Evolutionary conservation across 2,797 vertebrate species (phyloP).

Genomic region (Sebastes nivosus): DNA sequence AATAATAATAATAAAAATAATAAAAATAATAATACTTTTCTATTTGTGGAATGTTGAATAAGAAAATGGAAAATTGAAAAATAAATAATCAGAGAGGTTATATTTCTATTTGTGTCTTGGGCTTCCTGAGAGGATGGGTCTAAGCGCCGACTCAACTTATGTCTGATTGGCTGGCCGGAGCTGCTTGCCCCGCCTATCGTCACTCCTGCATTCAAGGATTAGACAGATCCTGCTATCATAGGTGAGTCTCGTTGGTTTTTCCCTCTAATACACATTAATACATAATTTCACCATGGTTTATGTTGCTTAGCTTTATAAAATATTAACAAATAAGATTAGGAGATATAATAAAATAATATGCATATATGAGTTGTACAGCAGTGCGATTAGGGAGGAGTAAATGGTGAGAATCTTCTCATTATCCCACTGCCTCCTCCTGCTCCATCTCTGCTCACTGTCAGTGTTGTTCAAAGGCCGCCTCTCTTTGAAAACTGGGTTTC

Average conservation of each 20-base stretch:
- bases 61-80: background rate
- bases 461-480: slow-evolving; percentile 26
- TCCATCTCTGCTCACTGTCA: slow-evolving; percentile 1
- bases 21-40: no score
- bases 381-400: slow-evolving; percentile 25
- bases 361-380: background rate
- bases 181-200: no score
- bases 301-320: background rate
- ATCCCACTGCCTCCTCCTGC: slow-evolving; percentile 16
- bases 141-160: no score
- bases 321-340: slow-evolving; percentile 6
- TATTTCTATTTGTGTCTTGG: background rate
- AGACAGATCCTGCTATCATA: no score
- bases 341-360: background rate
- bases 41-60: background rate
- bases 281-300: background rate
- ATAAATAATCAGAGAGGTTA: background rate
- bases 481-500: slow-evolving; percentile 42
- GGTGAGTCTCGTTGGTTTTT: no score
- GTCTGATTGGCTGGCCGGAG: no score
- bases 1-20: no score
- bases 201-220: no score
- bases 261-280: background rate
- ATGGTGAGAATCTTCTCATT: slow-evolving; percentile 43
- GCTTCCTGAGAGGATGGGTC: no score